Base-by-base conservation (phyloP, 2,113 vertebrate species). In the Nycticryphes semicollaris region DNA sequence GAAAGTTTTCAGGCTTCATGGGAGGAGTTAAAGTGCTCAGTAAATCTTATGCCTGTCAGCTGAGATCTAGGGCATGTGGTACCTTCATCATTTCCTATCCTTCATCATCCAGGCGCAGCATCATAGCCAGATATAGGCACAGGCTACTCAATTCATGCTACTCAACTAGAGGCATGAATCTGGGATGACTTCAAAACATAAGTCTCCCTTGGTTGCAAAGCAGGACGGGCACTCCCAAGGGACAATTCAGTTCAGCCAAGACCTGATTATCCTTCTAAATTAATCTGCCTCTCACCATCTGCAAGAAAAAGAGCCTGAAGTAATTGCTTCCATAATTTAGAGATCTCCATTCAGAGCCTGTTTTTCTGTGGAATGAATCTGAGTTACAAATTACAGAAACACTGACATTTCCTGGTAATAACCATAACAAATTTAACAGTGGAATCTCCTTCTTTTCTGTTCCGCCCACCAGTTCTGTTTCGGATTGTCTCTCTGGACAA, bases 401-500 rank as follows among this genome's bases (percentile, higher is more conserved):
- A 24, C 22, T 59, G 15, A 25, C 3, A 57, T n/a, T 87, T 57
- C 41, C 80, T 91, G 18, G 7, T 50, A 69, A 90, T 50, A 69
- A 90, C 12, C 4, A 35, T 43, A 88, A 53, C 25, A 56, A 75
- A 79, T 43, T 37, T 93, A 95, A 98, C 41, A 15, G 24, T 41
- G 70, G 24, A 66, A 85, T 91, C 91, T 87, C 25, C 31, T 93
- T 84, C 56, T 94, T 95, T 79, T 86, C 63, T 57, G 0, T 95
- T 67, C 8, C 37, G 68, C 22, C 39, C 41, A 80, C 77, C 85
- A 98, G 98, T 98, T 79, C 93, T 97, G 13, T 98, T 98, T 90
- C 98, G 98, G 81, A 85, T 98, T 39, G 33, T 97, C 59, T 95
- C 96, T 10, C 39, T 98, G 97, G 94, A 98, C 86, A 97, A 97